These are phyloP conservation scores for Acleris sparsana DNA, from an alignment of 2,888 invertebrate genomes.

Conservation along the genomic window DNA sequence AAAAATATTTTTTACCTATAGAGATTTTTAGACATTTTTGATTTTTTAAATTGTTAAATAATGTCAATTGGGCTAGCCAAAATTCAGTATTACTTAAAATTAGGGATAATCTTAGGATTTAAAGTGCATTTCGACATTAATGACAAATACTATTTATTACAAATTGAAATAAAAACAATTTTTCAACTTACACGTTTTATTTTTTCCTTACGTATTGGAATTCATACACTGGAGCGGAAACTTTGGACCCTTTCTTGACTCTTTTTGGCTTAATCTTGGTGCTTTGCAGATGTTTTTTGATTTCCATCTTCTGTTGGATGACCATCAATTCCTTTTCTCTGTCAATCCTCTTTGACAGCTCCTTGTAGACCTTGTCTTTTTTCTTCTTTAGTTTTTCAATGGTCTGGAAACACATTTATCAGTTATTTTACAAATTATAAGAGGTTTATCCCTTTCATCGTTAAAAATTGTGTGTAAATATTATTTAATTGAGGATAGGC, in stretches of 20 bases:
- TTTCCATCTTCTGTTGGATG: slow-evolving; percentile 90
- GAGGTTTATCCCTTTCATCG: too few relatives aligned
- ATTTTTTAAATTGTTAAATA: neutral
- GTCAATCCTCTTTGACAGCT: slow-evolving; percentile 89
- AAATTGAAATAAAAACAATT: slow-evolving; percentile 39
- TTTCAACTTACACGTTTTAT: slow-evolving; percentile 64
- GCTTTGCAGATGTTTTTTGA: slow-evolving; percentile 87
- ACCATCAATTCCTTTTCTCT: slow-evolving; percentile 90
- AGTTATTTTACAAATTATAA: too few relatives aligned
- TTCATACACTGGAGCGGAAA: slow-evolving; percentile 88
- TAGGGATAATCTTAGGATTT: slow-evolving; percentile 8
- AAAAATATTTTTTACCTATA: neutral
- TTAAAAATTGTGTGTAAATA: too few relatives aligned
- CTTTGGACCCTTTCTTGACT: slow-evolving; percentile 85
- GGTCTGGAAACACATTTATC: slow-evolving; percentile 49
- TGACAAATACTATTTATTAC: slow-evolving; percentile 46
- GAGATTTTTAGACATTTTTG: neutral
- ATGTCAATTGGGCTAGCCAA: slow-evolving; percentile 16
- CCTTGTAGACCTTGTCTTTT: slow-evolving; percentile 87
- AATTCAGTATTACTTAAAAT: slow-evolving; percentile 31
- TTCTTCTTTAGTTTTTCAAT: slow-evolving; percentile 81
- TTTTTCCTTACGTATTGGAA: slow-evolving; percentile 93
- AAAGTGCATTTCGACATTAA: slow-evolving; percentile 36
- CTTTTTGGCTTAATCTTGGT: slow-evolving; percentile 86
- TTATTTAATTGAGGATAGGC: too few relatives aligned